Evolutionary conservation across 2,113 vertebrate species (phyloP), one percentile per base, ranked within the genome.

Genomic region (Caloenas nicobarica): DNA sequence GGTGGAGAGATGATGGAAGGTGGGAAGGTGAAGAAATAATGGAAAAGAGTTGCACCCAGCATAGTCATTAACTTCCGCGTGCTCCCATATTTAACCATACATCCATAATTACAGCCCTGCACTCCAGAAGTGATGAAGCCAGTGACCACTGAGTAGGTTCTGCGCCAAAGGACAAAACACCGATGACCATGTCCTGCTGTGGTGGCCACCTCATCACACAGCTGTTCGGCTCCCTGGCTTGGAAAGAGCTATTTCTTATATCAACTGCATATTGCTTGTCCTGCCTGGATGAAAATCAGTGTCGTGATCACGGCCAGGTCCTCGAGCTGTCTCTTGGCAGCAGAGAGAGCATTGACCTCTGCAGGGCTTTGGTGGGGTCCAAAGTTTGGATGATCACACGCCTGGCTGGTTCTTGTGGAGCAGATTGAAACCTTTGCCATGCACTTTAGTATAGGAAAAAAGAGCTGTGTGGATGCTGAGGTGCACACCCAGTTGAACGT

Each of bases 101-200:
- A 0, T 33, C 57, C 22, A 1, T 12, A 74, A 62, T 42, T 66
- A 48, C 25, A 62, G 34, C 21, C 34, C 22, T 3, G 1, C 0
- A 0, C 12, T 51, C 68, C 9, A 11, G n/a, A 79, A 79, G 14
- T 0, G 0, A 31, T 33, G 61, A 62, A 71, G 7, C 2, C 0
- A 3, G 0, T 22, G 11, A 56, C 3, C 38, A 23, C 15, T 10
- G 24, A 68, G 51, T 13, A 53, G 16, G 7, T n/a, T 18, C 40
- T 64, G 78, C 73, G 33, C 19, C 44, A 57, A 64, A 65, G 9
- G 56, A 26, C 48, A 48, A 25, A 56, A 48, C 8, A 15, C 33
- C 10, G 1, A 0, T 1, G 4, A 36, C 16, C 8, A 3, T 3
- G 28, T 44, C 40, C 48, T 80, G 68, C 33, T 0, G 0, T 10